phyloP scores from a whole-genome alignment of 1,140 invertebrate species.

The Globodera ellingtonae region DNA sequence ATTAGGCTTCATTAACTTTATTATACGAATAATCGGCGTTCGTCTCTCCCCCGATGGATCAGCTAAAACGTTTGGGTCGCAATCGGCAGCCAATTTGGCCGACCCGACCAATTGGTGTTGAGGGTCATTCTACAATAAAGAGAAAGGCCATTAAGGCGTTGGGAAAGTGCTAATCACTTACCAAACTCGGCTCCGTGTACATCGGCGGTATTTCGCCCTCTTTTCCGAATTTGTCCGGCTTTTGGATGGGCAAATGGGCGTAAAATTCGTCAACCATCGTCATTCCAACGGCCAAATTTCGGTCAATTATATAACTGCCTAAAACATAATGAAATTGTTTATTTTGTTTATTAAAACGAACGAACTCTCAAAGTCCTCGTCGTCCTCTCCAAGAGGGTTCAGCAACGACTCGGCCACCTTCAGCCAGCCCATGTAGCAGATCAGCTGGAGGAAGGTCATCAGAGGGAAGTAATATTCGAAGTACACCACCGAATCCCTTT shows the following conservation, averaged over 20 bases:
- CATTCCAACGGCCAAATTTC: conserved; percentile 27
- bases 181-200: not conserved
- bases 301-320: conserved; percentile 32
- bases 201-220: conserved; percentile 2
- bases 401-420: conserved; percentile 25
- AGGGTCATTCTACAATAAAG: not conserved
- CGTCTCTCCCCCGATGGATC: not conserved
- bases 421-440: conserved; percentile 26
- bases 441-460: conserved; percentile 28
- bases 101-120: conserved; percentile 6
- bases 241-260: not conserved
- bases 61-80: not conserved
- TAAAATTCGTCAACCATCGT: conserved; percentile 8
- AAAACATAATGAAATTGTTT: not conserved
- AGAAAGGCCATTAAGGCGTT: not conserved
- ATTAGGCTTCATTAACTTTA: not conserved
- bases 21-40: not conserved
- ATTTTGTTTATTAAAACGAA: not conserved
- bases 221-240: not conserved
- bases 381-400: conserved; percentile 49
- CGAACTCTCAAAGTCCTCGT: conserved; percentile 52
- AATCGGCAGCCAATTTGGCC: not conserved
- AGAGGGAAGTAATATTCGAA: conserved; percentile 78
- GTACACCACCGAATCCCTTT: conserved; percentile 31
- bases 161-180: not conserved